Percentiles rank a stretch among this genome's conserved stretches.
Conservation (phyloP, 2,888 invertebrate genomes). For the Acanthosoma haemorrhoidale region DNA sequence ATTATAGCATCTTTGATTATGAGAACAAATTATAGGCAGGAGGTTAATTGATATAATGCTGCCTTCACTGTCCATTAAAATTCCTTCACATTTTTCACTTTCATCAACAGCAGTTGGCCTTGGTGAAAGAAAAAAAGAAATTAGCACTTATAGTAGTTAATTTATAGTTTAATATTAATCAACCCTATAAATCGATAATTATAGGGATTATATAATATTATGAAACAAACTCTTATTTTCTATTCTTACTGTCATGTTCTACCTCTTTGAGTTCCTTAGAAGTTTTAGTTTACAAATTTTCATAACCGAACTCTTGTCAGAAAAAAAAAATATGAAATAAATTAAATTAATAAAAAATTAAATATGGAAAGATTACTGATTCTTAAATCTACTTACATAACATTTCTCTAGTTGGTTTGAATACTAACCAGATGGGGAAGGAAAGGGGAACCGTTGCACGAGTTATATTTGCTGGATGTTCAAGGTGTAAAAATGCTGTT, state of each 20-base stretch:
- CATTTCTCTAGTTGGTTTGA: no score
- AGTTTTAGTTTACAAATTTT: not conserved
- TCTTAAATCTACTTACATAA: no score
- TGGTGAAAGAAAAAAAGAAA: not conserved
- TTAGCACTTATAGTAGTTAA: no score
- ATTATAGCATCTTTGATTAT: conserved; percentile 21
- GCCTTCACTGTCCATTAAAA: not conserved
- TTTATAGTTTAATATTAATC: no score
- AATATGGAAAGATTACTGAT: no score
- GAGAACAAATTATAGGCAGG: conserved; percentile 36
- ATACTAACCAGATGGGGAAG: conserved; percentile 15
- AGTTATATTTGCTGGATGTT: conserved; percentile 54
- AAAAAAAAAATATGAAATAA: not conserved
- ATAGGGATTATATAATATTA: no score
- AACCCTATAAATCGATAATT: no score
- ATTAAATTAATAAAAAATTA: no score
- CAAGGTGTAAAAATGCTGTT: conserved; percentile 59
- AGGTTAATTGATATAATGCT: not conserved
- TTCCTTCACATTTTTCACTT: conserved; percentile 6
- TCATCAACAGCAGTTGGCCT: conserved; percentile 14
- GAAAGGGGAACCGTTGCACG: conserved; percentile 58
- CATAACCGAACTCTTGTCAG: not conserved
- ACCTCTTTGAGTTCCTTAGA: no score
- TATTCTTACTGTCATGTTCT: no score
- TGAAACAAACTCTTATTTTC: no score